Percentiles rank a stretch among this genome's conserved stretches.
phyloP scores from a whole-genome alignment of 2,113 vertebrate genomes.

The Otolemur garnettii region DNA sequence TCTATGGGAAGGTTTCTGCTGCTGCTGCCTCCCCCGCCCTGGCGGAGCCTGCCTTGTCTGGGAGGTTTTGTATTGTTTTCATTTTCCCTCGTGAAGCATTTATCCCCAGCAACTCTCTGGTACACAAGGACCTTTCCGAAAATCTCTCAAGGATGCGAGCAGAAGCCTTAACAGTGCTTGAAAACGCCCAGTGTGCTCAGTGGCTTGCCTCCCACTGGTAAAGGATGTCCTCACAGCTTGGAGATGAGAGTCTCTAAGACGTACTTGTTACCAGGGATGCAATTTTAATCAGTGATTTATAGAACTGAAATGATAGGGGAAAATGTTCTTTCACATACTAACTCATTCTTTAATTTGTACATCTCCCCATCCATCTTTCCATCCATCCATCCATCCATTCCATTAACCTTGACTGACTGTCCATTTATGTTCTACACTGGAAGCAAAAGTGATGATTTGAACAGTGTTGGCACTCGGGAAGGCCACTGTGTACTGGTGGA shows the following conservation, averaged over 20 bases:
- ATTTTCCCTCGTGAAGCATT: conserved; percentile 63
- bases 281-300: conserved; percentile 73
- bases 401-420: neutral
- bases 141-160: conserved; percentile 76
- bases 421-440: neutral
- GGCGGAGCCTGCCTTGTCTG: neutral
- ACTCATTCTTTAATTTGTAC: conserved; percentile 13
- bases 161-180: conserved; percentile 74
- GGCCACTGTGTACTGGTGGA: neutral
- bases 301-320: neutral
- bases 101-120: conserved; percentile 60
- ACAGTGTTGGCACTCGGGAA: neutral
- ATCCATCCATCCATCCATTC: neutral
- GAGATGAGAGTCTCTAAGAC: conserved; percentile 45
- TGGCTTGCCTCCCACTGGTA: conserved; percentile 48
- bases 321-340: conserved; percentile 32
- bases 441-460: neutral
- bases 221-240: conserved; percentile 48
- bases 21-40: neutral
- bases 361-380: neutral
- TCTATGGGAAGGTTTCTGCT: neutral
- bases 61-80: conserved; percentile 57
- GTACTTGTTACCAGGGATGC: conserved; percentile 69
- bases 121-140: conserved; percentile 75
- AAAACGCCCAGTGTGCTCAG: conserved; percentile 60